These are phyloP conservation scores for Enteromius unitaeniatus DNA, from an alignment of 2,797 vertebrate species.

Conservation along the genomic window DNA sequence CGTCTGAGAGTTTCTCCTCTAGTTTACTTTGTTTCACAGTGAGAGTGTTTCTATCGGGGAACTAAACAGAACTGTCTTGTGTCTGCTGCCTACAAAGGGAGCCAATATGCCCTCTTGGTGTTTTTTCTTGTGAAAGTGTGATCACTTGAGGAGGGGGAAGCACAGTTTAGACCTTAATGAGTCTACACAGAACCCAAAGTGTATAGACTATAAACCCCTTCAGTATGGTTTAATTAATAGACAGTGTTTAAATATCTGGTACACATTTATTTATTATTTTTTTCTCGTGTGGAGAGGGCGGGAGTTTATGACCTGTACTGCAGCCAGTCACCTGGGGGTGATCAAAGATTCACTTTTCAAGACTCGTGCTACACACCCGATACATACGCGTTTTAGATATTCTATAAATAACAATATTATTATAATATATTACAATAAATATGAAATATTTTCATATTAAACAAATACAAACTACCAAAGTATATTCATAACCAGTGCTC, in stretches of 20 bases:
- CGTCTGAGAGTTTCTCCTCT: not conserved
- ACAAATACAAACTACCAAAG: no score
- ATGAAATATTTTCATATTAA: no score
- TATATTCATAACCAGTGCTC: not conserved
- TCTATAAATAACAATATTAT: no score
- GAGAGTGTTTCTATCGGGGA: not conserved
- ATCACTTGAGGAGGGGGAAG: not conserved
- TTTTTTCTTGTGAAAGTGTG: not conserved
- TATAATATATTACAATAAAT: no score
- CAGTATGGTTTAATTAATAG: not conserved
- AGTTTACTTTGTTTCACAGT: conserved; percentile 21
- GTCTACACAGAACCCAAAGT: not conserved
- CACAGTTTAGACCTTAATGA: not conserved
- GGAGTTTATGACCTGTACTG: no score
- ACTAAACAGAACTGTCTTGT: not conserved
- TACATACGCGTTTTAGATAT: no score
- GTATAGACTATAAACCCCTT: not conserved
- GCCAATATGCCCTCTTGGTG: not conserved
- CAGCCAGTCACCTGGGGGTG: no score
- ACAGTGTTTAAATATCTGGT: no score
- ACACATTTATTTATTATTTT: no score
- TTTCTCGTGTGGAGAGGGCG: no score
- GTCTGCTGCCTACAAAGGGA: not conserved
- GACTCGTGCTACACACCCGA: no score
- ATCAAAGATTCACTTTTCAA: no score